Evolutionary conservation across 1,140 invertebrate genomes (phyloP).

Genomic region (Trichonephila clavata): DNA sequence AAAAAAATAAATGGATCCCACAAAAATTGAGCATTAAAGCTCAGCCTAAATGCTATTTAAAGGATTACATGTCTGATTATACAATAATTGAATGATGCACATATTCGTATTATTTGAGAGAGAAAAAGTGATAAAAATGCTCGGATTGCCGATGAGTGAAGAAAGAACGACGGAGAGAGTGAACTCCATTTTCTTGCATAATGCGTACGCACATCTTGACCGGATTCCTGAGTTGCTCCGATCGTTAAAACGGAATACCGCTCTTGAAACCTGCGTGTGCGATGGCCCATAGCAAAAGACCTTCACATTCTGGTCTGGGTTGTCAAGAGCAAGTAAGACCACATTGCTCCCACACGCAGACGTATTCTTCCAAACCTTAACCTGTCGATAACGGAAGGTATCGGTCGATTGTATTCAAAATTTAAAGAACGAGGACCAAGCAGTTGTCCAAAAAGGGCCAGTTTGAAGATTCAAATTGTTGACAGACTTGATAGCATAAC

Average conservation of each 20-base stretch:
- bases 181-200: not conserved
- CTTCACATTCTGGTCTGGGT: slow-evolving; percentile 47
- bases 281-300: slow-evolving; percentile 71
- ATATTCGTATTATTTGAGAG: not conserved
- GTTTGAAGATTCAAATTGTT: not conserved
- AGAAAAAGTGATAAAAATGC: not conserved
- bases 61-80: no score
- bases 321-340: slow-evolving; percentile 13
- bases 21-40: not conserved
- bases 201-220: not conserved
- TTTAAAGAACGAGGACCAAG: not conserved
- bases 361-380: not conserved
- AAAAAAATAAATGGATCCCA: not conserved
- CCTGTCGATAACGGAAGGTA: slow-evolving; percentile 34
- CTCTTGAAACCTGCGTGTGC: slow-evolving; percentile 48
- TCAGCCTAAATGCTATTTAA: not conserved
- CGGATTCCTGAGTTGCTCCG: slow-evolving; percentile 25
- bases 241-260: not conserved
- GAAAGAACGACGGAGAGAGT: not conserved
- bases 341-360: slow-evolving; percentile 53
- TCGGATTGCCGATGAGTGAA: not conserved
- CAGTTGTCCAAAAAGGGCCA: not conserved
- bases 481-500: not conserved
- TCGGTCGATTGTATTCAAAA: slow-evolving; percentile 50
- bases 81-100: no score